A percentile compares a stretch with the other conserved stretches of the same genome.
phyloP scores from a whole-genome alignment of 2,888 invertebrate genomes.

The Tenthredo distinguenda region DNA sequence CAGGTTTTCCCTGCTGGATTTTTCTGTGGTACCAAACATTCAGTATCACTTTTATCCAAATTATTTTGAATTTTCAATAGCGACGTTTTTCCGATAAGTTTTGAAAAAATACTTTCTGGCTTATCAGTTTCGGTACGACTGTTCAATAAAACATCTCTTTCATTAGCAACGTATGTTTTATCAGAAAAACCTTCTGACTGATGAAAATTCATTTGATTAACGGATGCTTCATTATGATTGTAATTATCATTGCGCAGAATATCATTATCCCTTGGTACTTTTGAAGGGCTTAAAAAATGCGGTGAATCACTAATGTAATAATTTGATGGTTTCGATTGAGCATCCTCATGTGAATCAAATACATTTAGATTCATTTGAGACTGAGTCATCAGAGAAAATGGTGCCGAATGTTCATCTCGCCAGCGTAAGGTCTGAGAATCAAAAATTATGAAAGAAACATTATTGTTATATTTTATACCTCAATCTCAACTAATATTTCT shows the following conservation, averaged over 20 bases:
- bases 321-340: slow-evolving; percentile 63
- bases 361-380: slow-evolving; percentile 87
- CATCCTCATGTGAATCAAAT: slow-evolving; percentile 67
- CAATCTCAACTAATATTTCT: not conserved
- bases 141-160: slow-evolving; percentile 63
- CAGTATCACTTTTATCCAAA: slow-evolving; percentile 68
- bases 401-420: slow-evolving; percentile 92
- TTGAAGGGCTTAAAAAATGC: slow-evolving; percentile 69
- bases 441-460: not conserved
- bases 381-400: slow-evolving; percentile 91
- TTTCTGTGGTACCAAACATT: slow-evolving; percentile 69
- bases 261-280: slow-evolving; percentile 67
- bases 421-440: slow-evolving; percentile 79
- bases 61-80: slow-evolving; percentile 70
- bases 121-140: slow-evolving; percentile 67
- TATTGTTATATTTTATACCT: not conserved
- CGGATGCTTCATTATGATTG: slow-evolving; percentile 59
- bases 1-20: slow-evolving; percentile 52
- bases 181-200: slow-evolving; percentile 72
- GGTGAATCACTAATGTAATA: slow-evolving; percentile 70
- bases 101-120: slow-evolving; percentile 71
- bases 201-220: slow-evolving; percentile 70
- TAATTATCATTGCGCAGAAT: slow-evolving; percentile 69
- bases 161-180: slow-evolving; percentile 69
- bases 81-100: slow-evolving; percentile 72